Evolutionary conservation across 2,797 vertebrate species (phyloP).

Genomic region (Rhincodon typus): DNA sequence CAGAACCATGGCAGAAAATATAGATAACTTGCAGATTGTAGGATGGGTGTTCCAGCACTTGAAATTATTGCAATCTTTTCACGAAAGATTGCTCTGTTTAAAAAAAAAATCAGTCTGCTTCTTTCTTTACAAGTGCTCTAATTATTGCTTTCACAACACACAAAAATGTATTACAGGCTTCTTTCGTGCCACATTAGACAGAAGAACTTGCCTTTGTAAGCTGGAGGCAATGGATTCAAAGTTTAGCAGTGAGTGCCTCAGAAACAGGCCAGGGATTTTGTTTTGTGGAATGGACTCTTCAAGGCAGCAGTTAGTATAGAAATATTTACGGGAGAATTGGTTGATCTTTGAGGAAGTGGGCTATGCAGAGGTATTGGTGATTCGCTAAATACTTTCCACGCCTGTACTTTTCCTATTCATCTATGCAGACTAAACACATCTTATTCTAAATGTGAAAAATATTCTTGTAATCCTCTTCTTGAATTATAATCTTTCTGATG

Average conservation of each 20-base stretch:
- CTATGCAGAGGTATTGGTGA: background rate
- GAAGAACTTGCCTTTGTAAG: background rate
- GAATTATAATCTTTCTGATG: background rate
- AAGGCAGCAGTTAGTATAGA: background rate
- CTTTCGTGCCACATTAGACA: background rate
- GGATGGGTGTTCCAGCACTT: background rate
- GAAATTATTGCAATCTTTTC: background rate
- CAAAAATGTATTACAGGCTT: background rate
- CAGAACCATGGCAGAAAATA: background rate
- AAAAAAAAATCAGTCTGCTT: background rate
- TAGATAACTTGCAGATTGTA: background rate
- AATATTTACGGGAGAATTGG: background rate
- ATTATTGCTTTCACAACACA: background rate
- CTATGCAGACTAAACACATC: background rate
- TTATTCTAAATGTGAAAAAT: background rate
- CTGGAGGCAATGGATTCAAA: background rate
- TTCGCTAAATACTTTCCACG: background rate
- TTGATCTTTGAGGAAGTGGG: background rate
- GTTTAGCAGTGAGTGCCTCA: background rate
- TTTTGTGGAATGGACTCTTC: background rate
- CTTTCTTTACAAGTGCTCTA: constrained; percentile 5
- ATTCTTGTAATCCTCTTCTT: background rate
- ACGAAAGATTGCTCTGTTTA: background rate
- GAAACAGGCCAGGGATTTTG: background rate
- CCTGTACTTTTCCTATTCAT: background rate